phyloP scores from a whole-genome alignment of 2,888 invertebrate genomes.

The Drosophila birchii region DNA sequence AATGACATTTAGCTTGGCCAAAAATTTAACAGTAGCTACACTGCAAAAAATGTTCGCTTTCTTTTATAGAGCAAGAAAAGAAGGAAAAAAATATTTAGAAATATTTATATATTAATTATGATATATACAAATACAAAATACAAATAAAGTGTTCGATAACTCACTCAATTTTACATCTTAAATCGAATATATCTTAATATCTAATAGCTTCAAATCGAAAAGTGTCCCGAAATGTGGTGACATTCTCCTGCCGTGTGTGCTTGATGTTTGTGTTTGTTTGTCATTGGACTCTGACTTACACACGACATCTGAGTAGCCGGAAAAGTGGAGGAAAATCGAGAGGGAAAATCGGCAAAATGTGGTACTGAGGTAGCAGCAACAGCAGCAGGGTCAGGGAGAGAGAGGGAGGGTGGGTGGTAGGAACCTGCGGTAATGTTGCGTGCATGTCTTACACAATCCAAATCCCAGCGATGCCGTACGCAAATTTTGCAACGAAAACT shows the following conservation, averaged over 20 bases:
- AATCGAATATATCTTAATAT: too few relatives aligned
- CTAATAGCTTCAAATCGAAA: background rate
- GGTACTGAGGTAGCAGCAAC: background rate
- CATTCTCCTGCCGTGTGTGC: background rate
- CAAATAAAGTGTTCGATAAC: too few relatives aligned
- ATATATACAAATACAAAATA: too few relatives aligned
- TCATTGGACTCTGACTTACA: constrained; percentile 50
- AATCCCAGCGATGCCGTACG: constrained; percentile 62
- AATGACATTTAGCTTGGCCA: constrained; percentile 56
- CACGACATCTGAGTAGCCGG: constrained; percentile 31
- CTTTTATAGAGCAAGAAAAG: background rate
- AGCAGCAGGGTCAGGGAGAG: background rate
- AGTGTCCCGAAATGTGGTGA: background rate
- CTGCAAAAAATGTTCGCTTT: background rate
- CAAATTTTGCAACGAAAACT: constrained; percentile 62
- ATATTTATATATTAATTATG: background rate
- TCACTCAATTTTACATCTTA: too few relatives aligned
- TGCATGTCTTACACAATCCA: constrained; percentile 70
- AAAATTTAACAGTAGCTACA: constrained; percentile 29
- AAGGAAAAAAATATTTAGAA: background rate
- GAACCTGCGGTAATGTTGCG: constrained; percentile 69
- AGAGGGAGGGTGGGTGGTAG: too few relatives aligned
- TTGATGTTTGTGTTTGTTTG: constrained; percentile 38
- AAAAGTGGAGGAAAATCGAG: background rate
- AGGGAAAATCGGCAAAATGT: constrained; percentile 8